Percentiles rank a stretch among this genome's conserved stretches.
These are phyloP conservation scores for Anguilla pacifica DNA, from an alignment of 2,797 vertebrate species.

Conservation along the genomic window DNA sequence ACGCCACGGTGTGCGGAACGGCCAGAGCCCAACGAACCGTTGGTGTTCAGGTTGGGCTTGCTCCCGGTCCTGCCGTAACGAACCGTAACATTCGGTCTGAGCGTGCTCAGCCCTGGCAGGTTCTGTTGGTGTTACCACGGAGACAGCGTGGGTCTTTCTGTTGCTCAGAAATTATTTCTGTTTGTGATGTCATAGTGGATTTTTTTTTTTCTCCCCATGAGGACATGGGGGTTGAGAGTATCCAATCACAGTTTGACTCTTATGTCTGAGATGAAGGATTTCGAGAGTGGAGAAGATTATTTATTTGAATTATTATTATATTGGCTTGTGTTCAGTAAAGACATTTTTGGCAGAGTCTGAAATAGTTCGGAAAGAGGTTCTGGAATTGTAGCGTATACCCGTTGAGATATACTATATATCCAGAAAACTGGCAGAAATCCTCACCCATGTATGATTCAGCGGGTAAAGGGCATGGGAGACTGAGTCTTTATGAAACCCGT, in stretches of 20 bases:
- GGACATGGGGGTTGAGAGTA: background rate
- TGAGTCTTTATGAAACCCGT: background rate
- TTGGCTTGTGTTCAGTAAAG: background rate
- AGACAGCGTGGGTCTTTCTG: background rate
- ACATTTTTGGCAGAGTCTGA: background rate
- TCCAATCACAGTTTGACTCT: background rate
- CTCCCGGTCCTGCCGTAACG: too few relatives aligned
- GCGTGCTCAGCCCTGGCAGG: background rate
- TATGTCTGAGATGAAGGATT: background rate
- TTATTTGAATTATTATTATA: background rate
- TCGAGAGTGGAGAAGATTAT: background rate
- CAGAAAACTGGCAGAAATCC: background rate
- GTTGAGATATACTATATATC: background rate
- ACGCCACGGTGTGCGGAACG: background rate
- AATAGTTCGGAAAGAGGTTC: background rate
- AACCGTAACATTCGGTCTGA: background rate
- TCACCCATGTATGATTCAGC: background rate
- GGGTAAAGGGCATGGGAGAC: background rate
- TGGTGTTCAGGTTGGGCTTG: background rate
- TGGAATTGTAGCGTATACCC: background rate
- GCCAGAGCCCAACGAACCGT: background rate
- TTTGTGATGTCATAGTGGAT: background rate
- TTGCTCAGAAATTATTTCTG: background rate
- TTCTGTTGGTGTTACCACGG: slow-evolving; percentile 18
- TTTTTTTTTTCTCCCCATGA: background rate